Conservation (phyloP, 2,113 vertebrate species). For the Rhynchomys soricoides region DNA sequence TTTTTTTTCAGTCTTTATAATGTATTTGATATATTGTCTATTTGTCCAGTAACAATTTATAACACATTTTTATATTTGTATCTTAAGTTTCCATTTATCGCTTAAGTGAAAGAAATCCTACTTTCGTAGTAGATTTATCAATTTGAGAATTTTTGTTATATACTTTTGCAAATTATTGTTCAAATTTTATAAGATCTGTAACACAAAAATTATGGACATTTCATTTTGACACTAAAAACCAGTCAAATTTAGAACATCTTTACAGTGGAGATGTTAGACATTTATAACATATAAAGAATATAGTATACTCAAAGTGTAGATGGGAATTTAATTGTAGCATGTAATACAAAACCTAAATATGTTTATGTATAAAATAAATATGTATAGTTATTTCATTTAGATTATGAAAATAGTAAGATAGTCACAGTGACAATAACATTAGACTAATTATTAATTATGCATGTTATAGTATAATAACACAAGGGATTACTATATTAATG, state of each 20-base stretch:
- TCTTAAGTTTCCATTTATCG: neutral
- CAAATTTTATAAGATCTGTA: neutral
- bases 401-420: neutral
- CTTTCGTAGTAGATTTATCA: neutral
- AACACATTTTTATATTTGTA: neutral
- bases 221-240: neutral
- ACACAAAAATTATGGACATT: neutral
- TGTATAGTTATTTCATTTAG: neutral
- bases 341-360: neutral
- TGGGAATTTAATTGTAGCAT: neutral
- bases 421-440: neutral
- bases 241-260: neutral
- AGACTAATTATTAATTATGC: neutral
- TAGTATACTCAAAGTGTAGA: neutral
- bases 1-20: neutral
- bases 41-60: neutral
- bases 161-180: neutral
- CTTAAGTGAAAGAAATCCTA: neutral
- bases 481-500: neutral
- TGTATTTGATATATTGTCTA: neutral
- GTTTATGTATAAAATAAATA: neutral
- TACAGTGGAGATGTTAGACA: neutral
- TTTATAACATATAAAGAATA: neutral
- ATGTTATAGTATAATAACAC: neutral
- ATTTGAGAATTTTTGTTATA: neutral